Base-by-base conservation (phyloP, 2,888 invertebrate species). In the Microctonus brassicae region DNA sequence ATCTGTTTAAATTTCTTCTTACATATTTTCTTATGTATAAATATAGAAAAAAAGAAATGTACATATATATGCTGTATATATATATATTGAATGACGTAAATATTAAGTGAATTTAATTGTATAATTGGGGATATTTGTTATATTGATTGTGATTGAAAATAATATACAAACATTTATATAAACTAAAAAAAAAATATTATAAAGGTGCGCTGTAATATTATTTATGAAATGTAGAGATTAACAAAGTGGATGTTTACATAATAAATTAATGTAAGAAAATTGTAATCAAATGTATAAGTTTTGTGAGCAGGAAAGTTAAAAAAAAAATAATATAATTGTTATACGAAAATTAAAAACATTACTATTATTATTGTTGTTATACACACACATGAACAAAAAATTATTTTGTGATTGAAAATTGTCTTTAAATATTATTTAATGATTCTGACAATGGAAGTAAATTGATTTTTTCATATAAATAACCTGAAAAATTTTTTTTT, bases 1-100 rank as follows among this genome's bases (percentile, higher is more conserved):
- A 17, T 47, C 47, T 1, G 47, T 47, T n/a, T n/a, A n/a, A n/a
- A 5, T 7, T 7, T n/a, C 7, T 47, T 47, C 7, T 17, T n/a
- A 5, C 7, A 4, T 47, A 2, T 1, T 20, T 20, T 4, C 7
- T n/a, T 47, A 17, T 47, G 47, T 47, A n/a, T 47, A 17, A n/a
- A n/a, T n/a, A n/a, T n/a, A n/a, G n/a, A n/a, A 17, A 1, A 47
- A 47, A 47, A 20, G 17, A 47, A 47, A 47, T 47, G 47, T 47
- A 47, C 47, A 47, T 47, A 47, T 47, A 4, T 6, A 2, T 47
- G 47, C 1, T 17, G 47, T 47, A 70, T 9, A 10, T 39, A 39
- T 39, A 39, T 47, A 47, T 47, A 47, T 17, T 47, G 47, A 47
- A 47, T 47, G 47, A 47, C 47, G 47, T 47, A 47, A 47, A 47